Base-by-base conservation (phyloP, 2,113 vertebrate genomes). In the Ranitomeya imitator region DNA sequence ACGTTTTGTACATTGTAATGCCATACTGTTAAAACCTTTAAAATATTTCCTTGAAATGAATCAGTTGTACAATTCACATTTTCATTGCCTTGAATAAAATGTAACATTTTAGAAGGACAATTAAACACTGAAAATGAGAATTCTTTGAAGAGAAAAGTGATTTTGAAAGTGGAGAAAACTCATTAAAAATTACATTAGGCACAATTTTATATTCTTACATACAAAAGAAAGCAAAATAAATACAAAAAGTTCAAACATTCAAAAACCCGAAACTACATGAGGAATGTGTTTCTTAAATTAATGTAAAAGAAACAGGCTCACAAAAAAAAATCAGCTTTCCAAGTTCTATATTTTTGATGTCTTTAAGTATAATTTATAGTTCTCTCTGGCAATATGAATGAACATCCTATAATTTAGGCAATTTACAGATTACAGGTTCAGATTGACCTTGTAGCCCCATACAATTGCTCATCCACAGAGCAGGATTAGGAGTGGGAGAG, bases 361-460 rank as follows among this genome's bases (percentile, higher is more conserved):
- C 94, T 92, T 94, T 94, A 95, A 93, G 94, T 95, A 93, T 92
- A 94, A 96, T 95, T 95, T 95, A 94, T 93, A 95, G 94, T 96
- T 95, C 94, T 96, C 94, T 89, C 94, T 94, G 95, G 95, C 94
- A 95, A 95, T 94, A 94, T 94, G 95, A 95, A 95, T 94, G 94
- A 96, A 96, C 96, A 96, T 96, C 94, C 95, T 96, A 95, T 96
- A 96, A 97, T 97, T 96, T 96, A 96, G 95, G 95, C 93, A 96
- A 97, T 97, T 97, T 96, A 96, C 96, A 93, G 92, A 95, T 96
- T 96, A 96, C 95, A 95, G 96, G 96, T 97, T 96, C 95, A 96
- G 95, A 95, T 95, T 95, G 95, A 96, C 95, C 95, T 95, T 93
- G 94, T 94, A 95, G 95, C 94, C 87, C 95, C 93, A 94, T 95